Percentiles rank a stretch among this genome's conserved stretches.
phyloP scores from a whole-genome alignment of 2,888 invertebrate genomes.

The Agonopterix alstromeriana region DNA sequence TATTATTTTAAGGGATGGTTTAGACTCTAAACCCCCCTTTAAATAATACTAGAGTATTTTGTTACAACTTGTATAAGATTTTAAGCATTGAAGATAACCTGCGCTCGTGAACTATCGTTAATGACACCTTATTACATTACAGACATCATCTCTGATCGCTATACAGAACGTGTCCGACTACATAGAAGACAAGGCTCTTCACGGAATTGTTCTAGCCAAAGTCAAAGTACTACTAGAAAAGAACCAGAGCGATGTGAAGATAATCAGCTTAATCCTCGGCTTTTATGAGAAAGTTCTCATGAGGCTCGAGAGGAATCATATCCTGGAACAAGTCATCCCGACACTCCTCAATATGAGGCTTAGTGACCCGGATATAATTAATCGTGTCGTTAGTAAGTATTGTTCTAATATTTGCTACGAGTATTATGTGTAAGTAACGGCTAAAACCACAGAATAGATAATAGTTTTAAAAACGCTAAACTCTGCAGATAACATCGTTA shows the following conservation, averaged over 20 bases:
- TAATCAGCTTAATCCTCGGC: slow-evolving; percentile 86
- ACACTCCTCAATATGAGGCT: slow-evolving; percentile 90
- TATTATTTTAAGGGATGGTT: too few relatives aligned
- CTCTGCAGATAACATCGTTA: too few relatives aligned
- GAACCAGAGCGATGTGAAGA: slow-evolving; percentile 86
- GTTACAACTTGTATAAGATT: too few relatives aligned
- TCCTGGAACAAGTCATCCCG: slow-evolving; percentile 93
- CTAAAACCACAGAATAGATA: too few relatives aligned
- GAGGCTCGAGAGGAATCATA: slow-evolving; percentile 90
- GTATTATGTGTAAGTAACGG: too few relatives aligned
- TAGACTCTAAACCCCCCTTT: too few relatives aligned
- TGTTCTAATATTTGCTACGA: background rate
- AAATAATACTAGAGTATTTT: too few relatives aligned
- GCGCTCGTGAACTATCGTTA: too few relatives aligned
- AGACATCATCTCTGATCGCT: slow-evolving; percentile 93
- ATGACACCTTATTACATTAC: slow-evolving; percentile 18
- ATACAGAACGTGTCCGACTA: slow-evolving; percentile 90
- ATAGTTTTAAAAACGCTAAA: too few relatives aligned
- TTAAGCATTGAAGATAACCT: too few relatives aligned
- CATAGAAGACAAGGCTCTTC: slow-evolving; percentile 88
- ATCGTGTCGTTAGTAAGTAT: slow-evolving; percentile 95
- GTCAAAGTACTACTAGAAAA: slow-evolving; percentile 88
- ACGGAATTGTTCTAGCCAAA: slow-evolving; percentile 88
- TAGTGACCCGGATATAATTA: slow-evolving; percentile 91
- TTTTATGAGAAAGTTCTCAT: slow-evolving; percentile 89